Conservation (phyloP, 2,113 vertebrate genomes). For the Scomber scombrus region DNA sequence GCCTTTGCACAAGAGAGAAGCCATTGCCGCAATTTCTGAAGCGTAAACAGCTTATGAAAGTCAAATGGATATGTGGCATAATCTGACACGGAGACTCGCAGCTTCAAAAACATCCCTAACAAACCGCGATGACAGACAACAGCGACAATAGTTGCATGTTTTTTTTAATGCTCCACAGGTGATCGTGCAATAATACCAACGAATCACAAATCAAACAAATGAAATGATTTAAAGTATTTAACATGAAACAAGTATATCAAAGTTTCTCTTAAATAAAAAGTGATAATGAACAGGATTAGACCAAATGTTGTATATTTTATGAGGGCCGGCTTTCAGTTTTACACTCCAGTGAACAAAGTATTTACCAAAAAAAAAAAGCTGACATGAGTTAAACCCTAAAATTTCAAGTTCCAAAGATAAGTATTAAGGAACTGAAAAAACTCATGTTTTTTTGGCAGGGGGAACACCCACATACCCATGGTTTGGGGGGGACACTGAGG, state of each 20-base stretch:
- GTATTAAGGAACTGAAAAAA: background rate
- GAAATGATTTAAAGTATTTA: constrained; percentile 48
- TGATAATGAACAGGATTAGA: constrained; percentile 26
- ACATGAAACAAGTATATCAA: background rate
- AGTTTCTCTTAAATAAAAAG: background rate
- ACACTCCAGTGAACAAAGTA: background rate
- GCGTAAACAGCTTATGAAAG: constrained; percentile 89
- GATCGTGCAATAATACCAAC: constrained; percentile 43
- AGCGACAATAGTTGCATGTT: constrained; percentile 68
- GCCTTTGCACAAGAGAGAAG: constrained; percentile 83
- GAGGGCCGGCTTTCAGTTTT: constrained; percentile 18
- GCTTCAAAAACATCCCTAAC: constrained; percentile 86
- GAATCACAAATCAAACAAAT: constrained; percentile 16
- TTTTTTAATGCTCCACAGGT: constrained; percentile 76
- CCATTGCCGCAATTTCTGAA: constrained; percentile 85
- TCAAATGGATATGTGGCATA: constrained; percentile 89
- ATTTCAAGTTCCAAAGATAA: constrained; percentile 32
- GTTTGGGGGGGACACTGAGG: constrained; percentile 57
- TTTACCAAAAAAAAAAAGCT: constrained; percentile 29
- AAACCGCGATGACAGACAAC: constrained; percentile 77
- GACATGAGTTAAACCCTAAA: constrained; percentile 39
- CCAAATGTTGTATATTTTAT: constrained; percentile 8
- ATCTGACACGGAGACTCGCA: constrained; percentile 85
- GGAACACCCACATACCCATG: constrained; percentile 57
- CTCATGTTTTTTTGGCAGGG: constrained; percentile 42